A percentile compares a stretch with the other conserved stretches of the same genome.
phyloP scores from a whole-genome alignment of 2,113 vertebrate species.

The Onychostruthus taczanowskii region DNA sequence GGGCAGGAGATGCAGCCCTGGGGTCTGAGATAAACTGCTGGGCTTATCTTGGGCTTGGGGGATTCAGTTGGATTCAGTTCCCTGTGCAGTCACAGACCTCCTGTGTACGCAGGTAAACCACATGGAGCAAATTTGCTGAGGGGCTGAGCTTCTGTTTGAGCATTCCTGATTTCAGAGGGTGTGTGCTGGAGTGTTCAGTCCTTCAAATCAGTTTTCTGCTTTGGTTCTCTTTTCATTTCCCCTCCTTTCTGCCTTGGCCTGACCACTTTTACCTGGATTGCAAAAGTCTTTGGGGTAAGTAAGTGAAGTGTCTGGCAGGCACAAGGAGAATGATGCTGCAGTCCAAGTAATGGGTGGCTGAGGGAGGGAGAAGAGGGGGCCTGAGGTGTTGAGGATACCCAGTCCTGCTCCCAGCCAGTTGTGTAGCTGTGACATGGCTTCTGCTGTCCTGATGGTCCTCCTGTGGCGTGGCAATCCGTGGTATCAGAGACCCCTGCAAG shows the following conservation, averaged over 20 bases:
- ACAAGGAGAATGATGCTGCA: neutral
- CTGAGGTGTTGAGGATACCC: neutral
- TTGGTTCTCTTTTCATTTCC: neutral
- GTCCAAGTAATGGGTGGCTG: neutral
- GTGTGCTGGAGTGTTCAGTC: neutral
- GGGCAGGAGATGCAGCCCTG: neutral
- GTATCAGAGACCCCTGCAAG: neutral
- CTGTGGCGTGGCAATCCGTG: neutral
- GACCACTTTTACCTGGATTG: neutral
- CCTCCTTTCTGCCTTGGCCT: neutral
- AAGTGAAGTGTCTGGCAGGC: neutral
- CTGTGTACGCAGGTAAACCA: neutral
- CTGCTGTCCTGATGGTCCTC: neutral
- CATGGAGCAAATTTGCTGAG: neutral
- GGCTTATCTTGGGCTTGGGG: neutral
- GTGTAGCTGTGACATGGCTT: neutral
- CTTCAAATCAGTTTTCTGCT: neutral
- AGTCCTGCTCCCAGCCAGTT: neutral
- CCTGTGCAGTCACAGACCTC: neutral
- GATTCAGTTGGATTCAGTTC: neutral
- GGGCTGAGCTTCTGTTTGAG: neutral
- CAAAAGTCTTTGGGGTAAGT: neutral
- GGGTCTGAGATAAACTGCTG: neutral
- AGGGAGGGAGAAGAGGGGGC: neutral
- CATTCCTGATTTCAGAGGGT: neutral